These are phyloP conservation scores for Solen grandis DNA, from an alignment of 1,140 invertebrate genomes.

Conservation along the genomic window DNA sequence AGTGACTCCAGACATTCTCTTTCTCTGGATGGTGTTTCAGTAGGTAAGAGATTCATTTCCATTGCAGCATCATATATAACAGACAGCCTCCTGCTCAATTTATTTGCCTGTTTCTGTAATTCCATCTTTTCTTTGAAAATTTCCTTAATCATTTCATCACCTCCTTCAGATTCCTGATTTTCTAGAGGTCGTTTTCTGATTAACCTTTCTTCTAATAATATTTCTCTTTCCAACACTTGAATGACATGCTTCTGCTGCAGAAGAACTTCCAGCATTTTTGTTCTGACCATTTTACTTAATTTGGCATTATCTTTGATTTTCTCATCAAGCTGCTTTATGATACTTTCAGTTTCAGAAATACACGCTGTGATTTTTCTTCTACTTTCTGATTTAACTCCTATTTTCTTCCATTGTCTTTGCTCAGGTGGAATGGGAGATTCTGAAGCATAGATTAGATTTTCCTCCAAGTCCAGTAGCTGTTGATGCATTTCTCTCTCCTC, in stretches of 20 bases:
- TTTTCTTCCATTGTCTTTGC: background rate
- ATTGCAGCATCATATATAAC: constrained; percentile 8
- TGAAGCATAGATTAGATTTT: background rate
- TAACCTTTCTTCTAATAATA: constrained; percentile 22
- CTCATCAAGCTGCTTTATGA: constrained; percentile 17
- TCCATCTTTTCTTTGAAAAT: constrained; percentile 12
- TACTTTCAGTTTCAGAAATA: background rate
- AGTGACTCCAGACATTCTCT: background rate
- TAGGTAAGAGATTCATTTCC: background rate
- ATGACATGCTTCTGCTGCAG: constrained; percentile 13
- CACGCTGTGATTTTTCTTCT: background rate
- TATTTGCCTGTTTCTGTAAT: background rate
- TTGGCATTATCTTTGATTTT: background rate
- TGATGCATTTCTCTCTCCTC: constrained; percentile 11
- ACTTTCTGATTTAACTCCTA: background rate
- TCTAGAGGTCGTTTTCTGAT: background rate
- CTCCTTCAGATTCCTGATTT: background rate
- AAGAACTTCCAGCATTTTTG: constrained; percentile 18
- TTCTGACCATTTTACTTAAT: constrained; percentile 9
- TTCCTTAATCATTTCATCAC: background rate
- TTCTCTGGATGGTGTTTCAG: background rate
- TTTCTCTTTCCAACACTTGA: constrained; percentile 8
- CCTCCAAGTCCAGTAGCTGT: constrained; percentile 13
- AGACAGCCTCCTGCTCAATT: constrained; percentile 3
- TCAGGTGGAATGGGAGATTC: no score